Evolutionary conservation across 64 coral and sea anemone species (phyloP).

Genomic region (Orbicella faveolata): DNA sequence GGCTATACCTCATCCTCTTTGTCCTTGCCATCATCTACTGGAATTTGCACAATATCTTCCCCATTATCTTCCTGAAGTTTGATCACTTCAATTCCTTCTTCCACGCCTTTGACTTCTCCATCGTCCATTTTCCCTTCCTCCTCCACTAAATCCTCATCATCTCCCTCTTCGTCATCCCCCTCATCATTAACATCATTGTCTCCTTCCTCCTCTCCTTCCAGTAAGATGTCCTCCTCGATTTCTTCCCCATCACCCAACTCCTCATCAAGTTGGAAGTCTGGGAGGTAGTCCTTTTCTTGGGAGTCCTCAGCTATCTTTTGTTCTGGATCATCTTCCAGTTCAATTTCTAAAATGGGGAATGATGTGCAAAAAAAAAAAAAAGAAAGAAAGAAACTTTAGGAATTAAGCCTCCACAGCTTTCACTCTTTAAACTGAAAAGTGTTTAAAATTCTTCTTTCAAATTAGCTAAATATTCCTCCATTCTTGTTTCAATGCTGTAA

Average conservation of each 20-base stretch:
- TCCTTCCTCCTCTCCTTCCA: slow-evolving; percentile 41
- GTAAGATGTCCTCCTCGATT: slow-evolving; percentile 38
- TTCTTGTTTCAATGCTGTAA: too few relatives aligned
- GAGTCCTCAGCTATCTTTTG: slow-evolving; percentile 61
- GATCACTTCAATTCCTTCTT: slow-evolving; percentile 36
- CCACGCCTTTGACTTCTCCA: neutral
- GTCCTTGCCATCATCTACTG: neutral
- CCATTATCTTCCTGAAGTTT: slow-evolving; percentile 48
- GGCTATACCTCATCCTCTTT: neutral
- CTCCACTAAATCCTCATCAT: slow-evolving; percentile 36
- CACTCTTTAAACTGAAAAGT: too few relatives aligned
- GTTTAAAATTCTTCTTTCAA: too few relatives aligned
- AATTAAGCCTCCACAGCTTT: too few relatives aligned
- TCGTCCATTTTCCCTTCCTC: slow-evolving; percentile 26
- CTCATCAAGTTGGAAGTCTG: slow-evolving; percentile 70
- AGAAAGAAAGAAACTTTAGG: neutral
- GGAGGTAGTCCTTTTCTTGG: slow-evolving; percentile 65
- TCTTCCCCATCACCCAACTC: slow-evolving; percentile 53
- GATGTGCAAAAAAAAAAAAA: neutral
- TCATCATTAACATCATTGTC: slow-evolving; percentile 40
- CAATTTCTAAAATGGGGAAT: neutral
- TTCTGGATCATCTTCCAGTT: slow-evolving; percentile 62
- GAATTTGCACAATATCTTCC: slow-evolving; percentile 8
- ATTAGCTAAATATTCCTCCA: too few relatives aligned
- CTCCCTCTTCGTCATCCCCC: slow-evolving; percentile 17